Evolutionary conservation across 1,140 invertebrate species (phyloP).

Genomic region (Scaptomyza graminum): DNA sequence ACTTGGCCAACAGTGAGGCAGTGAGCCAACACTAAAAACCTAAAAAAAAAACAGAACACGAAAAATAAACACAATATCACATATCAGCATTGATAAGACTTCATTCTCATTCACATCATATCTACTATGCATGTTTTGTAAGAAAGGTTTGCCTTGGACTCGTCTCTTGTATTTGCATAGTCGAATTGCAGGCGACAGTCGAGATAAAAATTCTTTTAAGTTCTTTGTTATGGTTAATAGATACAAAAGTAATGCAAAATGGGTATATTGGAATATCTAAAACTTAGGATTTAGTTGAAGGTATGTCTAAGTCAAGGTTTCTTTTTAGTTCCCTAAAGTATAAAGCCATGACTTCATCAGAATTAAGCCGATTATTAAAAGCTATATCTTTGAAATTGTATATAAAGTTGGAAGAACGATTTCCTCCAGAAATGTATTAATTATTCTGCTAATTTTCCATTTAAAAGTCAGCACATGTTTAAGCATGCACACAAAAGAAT

Average conservation of each 20-base stretch:
- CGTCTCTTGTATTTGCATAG: slow-evolving; percentile 44
- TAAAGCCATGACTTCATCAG: too few relatives aligned
- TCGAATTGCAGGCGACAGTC: slow-evolving; percentile 22
- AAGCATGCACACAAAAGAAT: too few relatives aligned
- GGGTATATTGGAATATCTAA: background rate
- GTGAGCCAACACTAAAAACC: background rate
- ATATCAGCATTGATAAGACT: slow-evolving; percentile 34
- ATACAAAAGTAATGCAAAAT: too few relatives aligned
- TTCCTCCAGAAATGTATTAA: too few relatives aligned
- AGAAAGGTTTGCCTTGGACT: slow-evolving; percentile 38
- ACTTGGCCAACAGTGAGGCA: slow-evolving; percentile 40
- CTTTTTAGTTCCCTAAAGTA: too few relatives aligned
- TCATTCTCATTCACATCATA: background rate
- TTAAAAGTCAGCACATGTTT: background rate
- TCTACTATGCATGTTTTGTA: slow-evolving; percentile 4
- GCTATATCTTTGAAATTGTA: too few relatives aligned
- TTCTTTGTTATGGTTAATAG: background rate
- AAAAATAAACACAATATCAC: slow-evolving; percentile 13
- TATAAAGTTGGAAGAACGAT: too few relatives aligned
- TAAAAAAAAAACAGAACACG: too few relatives aligned
- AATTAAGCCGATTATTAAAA: too few relatives aligned
- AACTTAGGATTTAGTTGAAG: too few relatives aligned
- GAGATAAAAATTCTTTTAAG: slow-evolving; percentile 1
- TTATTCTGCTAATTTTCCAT: too few relatives aligned
- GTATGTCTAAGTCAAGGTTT: too few relatives aligned